Conservation (phyloP, 2,797 vertebrate genomes). For the Falco columbarius region DNA sequence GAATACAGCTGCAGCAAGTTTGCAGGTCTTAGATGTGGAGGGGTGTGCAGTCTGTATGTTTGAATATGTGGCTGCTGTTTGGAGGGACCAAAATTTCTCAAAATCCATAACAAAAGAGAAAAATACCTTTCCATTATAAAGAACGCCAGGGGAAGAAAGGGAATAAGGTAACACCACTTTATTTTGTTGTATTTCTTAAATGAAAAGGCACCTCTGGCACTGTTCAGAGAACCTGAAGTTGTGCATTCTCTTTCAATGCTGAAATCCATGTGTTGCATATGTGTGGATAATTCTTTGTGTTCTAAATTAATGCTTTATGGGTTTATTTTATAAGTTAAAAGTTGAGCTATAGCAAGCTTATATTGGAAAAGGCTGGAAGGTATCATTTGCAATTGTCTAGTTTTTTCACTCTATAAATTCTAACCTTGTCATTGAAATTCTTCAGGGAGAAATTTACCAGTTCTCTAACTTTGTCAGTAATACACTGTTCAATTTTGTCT, state of each 20-base stretch:
- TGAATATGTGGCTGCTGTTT: not conserved
- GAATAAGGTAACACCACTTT: not conserved
- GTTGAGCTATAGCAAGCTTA: not conserved
- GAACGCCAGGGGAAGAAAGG: not conserved
- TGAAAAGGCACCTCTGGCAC: not conserved
- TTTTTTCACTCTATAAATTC: not conserved
- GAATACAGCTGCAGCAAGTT: not conserved
- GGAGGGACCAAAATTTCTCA: not conserved
- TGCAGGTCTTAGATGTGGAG: not conserved
- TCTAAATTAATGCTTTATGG: not conserved
- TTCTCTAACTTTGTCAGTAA: not conserved
- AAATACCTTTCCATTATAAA: not conserved
- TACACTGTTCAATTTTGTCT: not conserved
- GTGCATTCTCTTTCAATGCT: not conserved
- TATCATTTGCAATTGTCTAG: not conserved
- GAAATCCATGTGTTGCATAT: not conserved
- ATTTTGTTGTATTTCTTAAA: not conserved
- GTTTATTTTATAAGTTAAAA: not conserved
- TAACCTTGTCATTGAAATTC: not conserved
- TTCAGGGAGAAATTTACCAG: not conserved
- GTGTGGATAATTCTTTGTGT: not conserved
- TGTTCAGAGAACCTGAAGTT: not conserved
- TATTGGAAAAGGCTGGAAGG: not conserved
- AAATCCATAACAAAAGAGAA: not conserved
- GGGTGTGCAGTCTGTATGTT: fast-evolving